These are phyloP conservation scores for Mystacornis crossleyi DNA, from an alignment of 2,113 vertebrate genomes.

Conservation along the genomic window DNA sequence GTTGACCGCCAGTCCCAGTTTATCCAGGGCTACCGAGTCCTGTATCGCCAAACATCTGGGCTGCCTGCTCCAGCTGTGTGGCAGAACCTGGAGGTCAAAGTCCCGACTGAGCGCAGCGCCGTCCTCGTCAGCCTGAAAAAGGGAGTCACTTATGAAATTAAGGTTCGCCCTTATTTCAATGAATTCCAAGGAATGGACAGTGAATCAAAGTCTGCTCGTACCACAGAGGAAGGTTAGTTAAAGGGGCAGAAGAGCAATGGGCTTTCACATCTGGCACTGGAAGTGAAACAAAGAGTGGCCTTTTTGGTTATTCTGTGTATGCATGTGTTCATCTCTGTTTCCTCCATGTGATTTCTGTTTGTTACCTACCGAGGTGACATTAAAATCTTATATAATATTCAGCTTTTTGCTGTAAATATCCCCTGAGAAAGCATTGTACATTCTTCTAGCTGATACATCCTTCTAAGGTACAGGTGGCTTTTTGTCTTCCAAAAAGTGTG, in stretches of 20 bases:
- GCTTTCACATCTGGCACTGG: background rate
- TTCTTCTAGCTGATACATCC: background rate
- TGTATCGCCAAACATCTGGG: constrained; percentile 92
- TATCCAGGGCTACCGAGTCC: constrained; percentile 94
- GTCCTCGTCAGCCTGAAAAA: constrained; percentile 89
- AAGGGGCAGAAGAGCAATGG: background rate
- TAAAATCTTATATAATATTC: background rate
- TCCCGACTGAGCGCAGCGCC: constrained; percentile 88
- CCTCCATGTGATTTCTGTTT: background rate
- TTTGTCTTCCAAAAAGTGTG: background rate
- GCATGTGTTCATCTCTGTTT: background rate
- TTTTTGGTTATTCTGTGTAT: background rate
- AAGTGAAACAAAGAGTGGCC: background rate
- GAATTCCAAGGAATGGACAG: constrained; percentile 99
- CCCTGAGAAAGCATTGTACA: background rate
- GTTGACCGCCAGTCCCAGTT: constrained; percentile 97
- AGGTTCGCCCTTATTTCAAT: constrained; percentile 97
- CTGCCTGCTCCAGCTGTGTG: constrained; percentile 83
- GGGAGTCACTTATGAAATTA: constrained; percentile 94
- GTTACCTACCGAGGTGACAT: background rate
- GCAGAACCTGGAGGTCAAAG: constrained; percentile 92
- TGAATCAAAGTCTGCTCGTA: constrained; percentile 90
- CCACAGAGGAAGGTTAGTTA: constrained; percentile 92
- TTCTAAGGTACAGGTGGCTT: background rate
- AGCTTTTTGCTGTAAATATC: background rate